Base-by-base conservation (phyloP, 1,140 invertebrate species). In the Papilio glaucus region DNA sequence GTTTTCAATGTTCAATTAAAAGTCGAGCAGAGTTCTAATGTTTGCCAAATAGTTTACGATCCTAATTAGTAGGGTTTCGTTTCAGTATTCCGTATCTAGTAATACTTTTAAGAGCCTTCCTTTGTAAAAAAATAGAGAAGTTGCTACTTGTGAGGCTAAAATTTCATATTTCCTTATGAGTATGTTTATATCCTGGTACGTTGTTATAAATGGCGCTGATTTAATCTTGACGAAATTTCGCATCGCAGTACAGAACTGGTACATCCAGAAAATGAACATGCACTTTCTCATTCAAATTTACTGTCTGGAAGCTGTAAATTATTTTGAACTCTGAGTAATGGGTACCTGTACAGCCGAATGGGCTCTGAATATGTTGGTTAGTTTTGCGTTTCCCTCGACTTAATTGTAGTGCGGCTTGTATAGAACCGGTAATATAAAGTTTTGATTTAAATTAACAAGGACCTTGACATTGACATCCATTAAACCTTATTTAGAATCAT, bases 241-340 rank as follows among this genome's bases (percentile, higher is more conserved):
- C 65, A 42, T 45, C 67, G 42, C 67, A n/a, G n/a, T n/a, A n/a
- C 41, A 53, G 49, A 53, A 37, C 45, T 53, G n/a, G 67, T 53
- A 69, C 24, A 53, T 69, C 42, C 67, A 53, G 67, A 69, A 69
- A 69, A 69, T 69, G 45, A 69, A 53, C 67, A 69, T 69, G 67
- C 67, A 53, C 42, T 69, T 69, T 69, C 67, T 69, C 67, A 69
- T 69, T 69, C 26, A 69, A 69, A 69, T 69, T 69, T 49, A 69
- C 67, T 49, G 67, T 69, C 45, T 69, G 67, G 24, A 69, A 53
- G 42, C 67, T 69, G 67, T 69, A 69, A 69, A 53, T 69, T 69
- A 69, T 69, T 69, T 53, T 69, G 67, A 69, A 69, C 67, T 53
- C 67, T 69, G 45, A 53, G 67, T 69, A 69, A 69, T 53, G 67